Evolutionary conservation across 2,888 invertebrate genomes (phyloP), one percentile per base, ranked within the genome.

Genomic region (Agrotis ipsilon): DNA sequence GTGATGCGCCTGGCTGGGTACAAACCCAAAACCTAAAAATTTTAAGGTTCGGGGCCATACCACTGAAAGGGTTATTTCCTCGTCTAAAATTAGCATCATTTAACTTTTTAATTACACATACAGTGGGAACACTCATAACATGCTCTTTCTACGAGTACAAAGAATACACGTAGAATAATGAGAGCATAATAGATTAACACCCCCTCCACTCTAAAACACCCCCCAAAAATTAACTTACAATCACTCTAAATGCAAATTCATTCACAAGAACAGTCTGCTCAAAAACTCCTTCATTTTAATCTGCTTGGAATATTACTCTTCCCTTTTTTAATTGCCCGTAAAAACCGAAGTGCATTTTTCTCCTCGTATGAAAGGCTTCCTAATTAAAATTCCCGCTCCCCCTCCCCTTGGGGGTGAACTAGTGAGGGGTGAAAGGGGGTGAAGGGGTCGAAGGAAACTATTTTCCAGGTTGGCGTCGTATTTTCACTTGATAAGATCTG

Each of bases 401-500:
- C 49, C 46, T n/a, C 63, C 66, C 39, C 48, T 80, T 73, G 82
- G 81, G 76, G 83, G 76, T 72, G 59, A 60, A 68, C 48, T 72
- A 72, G 58, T 72, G 57, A 58, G 62, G 68, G 61, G 57, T 54
- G 68, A 68, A 43, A 54, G 72, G 82, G 76, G 84, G 78, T 66
- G 73, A 80, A 86, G 72, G 84, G 87, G 83, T 66, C 51, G 79
- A 88, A 89, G 90, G 90, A 90, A 94, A 94, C 93, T 94, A 94
- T 94, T 95, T 93, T 90, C 89, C 92, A 90, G 91, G 90, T 87
- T 90, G 89, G 83, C 88, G 90, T 92, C 94, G 95, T 96, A 95
- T 95, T 94, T 96, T 92, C 94, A 88, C 89, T 79, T 91, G 96
- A 96, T 96, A 95, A 91, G 88, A 96, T 96, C 96, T 93, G 87